Percentiles rank a stretch among this genome's conserved stretches.
Evolutionary conservation across 2,888 invertebrate species (phyloP).

Genomic region (Zaprionus bogoriensis): DNA sequence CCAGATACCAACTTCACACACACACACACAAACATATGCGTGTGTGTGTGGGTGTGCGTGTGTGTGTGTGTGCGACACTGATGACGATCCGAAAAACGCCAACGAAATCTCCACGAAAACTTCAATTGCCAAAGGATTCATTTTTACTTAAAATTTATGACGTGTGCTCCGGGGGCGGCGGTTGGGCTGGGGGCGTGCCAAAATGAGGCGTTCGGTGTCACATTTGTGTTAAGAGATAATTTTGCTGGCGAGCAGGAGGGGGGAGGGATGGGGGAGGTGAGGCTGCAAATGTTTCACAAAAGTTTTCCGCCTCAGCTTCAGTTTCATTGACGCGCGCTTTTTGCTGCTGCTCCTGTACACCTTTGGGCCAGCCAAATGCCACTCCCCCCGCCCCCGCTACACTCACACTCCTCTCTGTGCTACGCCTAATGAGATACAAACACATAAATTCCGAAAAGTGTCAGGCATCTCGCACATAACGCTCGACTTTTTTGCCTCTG

Average conservation of each 20-base stretch:
- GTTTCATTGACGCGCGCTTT: constrained; percentile 14
- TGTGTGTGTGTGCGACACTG: constrained; percentile 39
- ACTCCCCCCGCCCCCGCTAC: neutral
- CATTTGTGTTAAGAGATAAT: constrained; percentile 77
- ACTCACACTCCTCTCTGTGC: constrained; percentile 11
- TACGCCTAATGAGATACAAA: constrained; percentile 81
- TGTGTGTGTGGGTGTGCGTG: constrained; percentile 16
- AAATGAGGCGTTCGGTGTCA: constrained; percentile 57
- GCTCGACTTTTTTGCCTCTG: constrained; percentile 49
- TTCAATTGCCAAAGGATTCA: constrained; percentile 80
- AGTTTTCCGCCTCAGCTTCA: constrained; percentile 56
- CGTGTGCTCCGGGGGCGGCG: constrained; percentile 37
- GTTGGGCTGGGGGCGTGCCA: constrained; percentile 6
- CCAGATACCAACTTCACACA: constrained; percentile 48
- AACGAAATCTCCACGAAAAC: constrained; percentile 65
- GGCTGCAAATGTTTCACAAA: too few species aligned
- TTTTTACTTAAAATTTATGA: constrained; percentile 76
- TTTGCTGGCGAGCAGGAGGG: constrained; percentile 44
- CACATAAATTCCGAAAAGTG: constrained; percentile 82
- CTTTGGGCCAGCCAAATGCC: constrained; percentile 57
- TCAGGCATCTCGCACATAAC: constrained; percentile 80
- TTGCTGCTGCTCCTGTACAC: constrained; percentile 37
- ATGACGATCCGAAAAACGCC: constrained; percentile 65
- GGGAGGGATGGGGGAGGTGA: too few species aligned
- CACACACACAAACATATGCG: constrained; percentile 15